Base-by-base conservation (phyloP, 2,888 invertebrate genomes). In the Sphaerophoria rueppellii region DNA sequence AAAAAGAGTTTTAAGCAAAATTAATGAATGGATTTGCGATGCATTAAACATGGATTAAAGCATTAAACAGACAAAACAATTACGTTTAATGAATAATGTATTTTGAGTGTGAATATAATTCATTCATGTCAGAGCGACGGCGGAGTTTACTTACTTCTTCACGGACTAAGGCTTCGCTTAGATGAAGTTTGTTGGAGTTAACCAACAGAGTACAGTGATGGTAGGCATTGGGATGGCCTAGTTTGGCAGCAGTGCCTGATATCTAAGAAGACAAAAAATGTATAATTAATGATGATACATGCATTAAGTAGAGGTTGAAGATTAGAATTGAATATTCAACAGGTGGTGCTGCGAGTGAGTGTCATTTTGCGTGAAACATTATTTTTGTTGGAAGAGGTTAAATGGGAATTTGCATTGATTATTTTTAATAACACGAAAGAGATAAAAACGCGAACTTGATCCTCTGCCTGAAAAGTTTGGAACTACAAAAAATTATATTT, bases 191-290 rank as follows among this genome's bases (percentile, higher is more conserved):
- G 90, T 98, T 95, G 86, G 96, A 96, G 89, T 96, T 95, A 83
- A 98, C 96, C 90, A 99, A 93, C 87, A 99, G 94, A 4, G 99
- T 99, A 92, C 98, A 98, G 92, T 99, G 99, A 91, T 99, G 99
- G 93, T 99, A 99, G n/a, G 97, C 96, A 89, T 96, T 95, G 9
- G 95, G 94, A 87, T 95, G 94, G 79, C 97, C 97, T 78, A 99
- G 93, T 93, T 98, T 98, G 0, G 98, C 96, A 63, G 99, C 98
- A 65, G 98, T 98, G 88, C 98, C 99, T 88, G 99, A 99, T 88
- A 99, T 94, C 98, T 98, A 90, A 88, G 43, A 79, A 86, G 46
- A 55, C 46, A 57, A 24, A 74, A 73, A 82, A 61, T 34, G 78
- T 37, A 72, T 12, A 40, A 4, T 43, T 11, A 63, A 34, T 63